A percentile compares a stretch with the other conserved stretches of the same genome.
These are phyloP conservation scores for Erannis defoliaria DNA, from an alignment of 2,888 invertebrate genomes.

Conservation along the genomic window DNA sequence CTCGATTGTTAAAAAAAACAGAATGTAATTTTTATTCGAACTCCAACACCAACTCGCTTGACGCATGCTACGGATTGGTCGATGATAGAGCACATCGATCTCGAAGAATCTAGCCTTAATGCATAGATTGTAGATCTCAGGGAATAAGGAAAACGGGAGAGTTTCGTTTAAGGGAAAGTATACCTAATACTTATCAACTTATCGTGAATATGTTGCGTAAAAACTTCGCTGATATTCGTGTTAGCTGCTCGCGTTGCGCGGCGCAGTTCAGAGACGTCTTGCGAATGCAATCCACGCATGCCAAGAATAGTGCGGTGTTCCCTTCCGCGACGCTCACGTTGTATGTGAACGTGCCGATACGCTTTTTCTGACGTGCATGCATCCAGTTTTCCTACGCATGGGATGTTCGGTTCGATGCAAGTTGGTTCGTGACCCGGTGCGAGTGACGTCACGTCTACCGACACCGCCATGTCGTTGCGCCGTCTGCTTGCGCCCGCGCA, in stretches of 20 bases:
- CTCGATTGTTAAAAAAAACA: too few species aligned
- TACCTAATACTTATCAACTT: too few species aligned
- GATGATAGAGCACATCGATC: too few species aligned
- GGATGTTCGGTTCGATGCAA: constrained; percentile 72
- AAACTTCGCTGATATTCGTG: neutral
- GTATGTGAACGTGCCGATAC: constrained; percentile 58
- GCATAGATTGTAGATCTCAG: too few species aligned
- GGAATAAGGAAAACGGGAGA: too few species aligned
- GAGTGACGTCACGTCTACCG: constrained; percentile 78
- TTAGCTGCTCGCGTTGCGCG: neutral
- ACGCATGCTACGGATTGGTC: too few species aligned
- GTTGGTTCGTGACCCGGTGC: constrained; percentile 65
- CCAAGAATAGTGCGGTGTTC: constrained; percentile 35
- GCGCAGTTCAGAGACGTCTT: constrained; percentile 19
- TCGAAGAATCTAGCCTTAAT: too few species aligned
- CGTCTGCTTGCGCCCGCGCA: constrained; percentile 75
- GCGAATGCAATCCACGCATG: constrained; percentile 35
- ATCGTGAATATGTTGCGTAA: neutral
- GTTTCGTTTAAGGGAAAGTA: too few species aligned
- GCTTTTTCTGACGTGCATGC: constrained; percentile 66
- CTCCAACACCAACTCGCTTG: too few species aligned
- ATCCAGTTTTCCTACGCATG: constrained; percentile 80
- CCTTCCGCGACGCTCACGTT: constrained; percentile 60
- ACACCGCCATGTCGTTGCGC: constrained; percentile 74
- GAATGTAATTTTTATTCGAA: too few species aligned